Evolutionary conservation across 92 coral and sea anemone genomes (phyloP).

Genomic region (Virgularia gustaviana): DNA sequence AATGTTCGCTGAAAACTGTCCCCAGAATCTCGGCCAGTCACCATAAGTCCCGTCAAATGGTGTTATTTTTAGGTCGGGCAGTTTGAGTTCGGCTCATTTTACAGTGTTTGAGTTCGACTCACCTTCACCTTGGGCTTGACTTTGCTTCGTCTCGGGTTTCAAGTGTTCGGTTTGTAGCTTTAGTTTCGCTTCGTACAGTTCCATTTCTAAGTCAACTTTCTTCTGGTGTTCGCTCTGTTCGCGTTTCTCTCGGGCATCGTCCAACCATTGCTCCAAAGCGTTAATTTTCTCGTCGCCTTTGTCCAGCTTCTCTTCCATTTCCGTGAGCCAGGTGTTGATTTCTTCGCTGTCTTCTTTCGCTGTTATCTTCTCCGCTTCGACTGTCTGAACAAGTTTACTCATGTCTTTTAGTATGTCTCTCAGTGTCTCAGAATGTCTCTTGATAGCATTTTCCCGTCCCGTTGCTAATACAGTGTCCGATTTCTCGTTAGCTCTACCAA

Average conservation of each 20-base stretch:
- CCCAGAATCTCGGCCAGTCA: conserved; percentile 12
- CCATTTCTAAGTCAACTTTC: conserved; percentile 7
- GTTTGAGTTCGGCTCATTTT: too few species aligned
- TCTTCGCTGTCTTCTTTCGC: neutral
- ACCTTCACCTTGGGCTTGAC: too few species aligned
- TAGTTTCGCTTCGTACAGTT: conserved; percentile 27
- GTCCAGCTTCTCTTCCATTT: neutral
- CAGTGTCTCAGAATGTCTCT: conserved; percentile 20
- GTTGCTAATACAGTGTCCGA: neutral
- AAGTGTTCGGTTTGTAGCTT: conserved; percentile 21
- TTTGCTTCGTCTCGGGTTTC: neutral
- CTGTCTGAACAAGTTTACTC: neutral
- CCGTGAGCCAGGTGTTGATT: neutral
- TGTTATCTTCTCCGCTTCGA: conserved; percentile 20
- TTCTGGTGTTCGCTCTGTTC: neutral
- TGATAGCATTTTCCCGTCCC: neutral
- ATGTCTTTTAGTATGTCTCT: neutral
- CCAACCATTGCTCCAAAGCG: conserved; percentile 5
- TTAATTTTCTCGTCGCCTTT: conserved; percentile 9
- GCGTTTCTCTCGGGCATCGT: conserved; percentile 2
- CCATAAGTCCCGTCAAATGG: too few species aligned
- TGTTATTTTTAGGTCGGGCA: conserved; percentile 6
- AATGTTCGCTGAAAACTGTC: conserved; percentile 21
- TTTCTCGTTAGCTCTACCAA: neutral
- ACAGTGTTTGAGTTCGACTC: too few species aligned